Base-by-base conservation (phyloP, 2,797 vertebrate species). In the Lateolabrax maculatus region DNA sequence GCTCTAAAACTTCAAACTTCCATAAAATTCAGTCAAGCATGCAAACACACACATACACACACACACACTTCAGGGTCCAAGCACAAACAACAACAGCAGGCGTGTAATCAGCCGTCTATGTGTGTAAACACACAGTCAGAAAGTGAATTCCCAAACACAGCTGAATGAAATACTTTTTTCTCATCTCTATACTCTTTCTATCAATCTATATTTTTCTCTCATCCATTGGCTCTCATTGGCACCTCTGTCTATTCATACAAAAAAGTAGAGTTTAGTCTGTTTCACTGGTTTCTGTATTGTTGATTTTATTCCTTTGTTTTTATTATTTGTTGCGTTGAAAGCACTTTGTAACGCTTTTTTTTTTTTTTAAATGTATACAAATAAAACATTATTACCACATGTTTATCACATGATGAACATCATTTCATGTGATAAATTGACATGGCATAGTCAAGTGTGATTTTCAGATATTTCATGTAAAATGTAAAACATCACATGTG, bases 91-190 rank as follows among this genome's bases (percentile, higher is more conserved):
- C 23, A 63, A 1, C 56, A 84, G 58, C 31, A 66, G 36, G 9
- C 6, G 1, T 49, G 3, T 65, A 21, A 58, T 55, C 15, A 31
- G 34, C 12, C 1, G 1, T 15, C 1, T 37, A 3, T 48, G 58
- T 64, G 57, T 44, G 52, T 68, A n/a, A 31, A 31, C n/a, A 29
- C 55, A 27, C 25, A 44, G 3, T 12, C 5, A 44, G 37, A 52
- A 56, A 18, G 46, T 72, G 31, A 67, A 71, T 71, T 67, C 31
- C 18, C 23, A 49, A 58, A 71, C 63, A 61, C 8, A 6, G 41
- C 11, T 25, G 6, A 71, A 51, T 48, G 5, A 55, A 48, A 52
- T 23, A n/a, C 23, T 5, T 16, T 23, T 43, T 73, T 49, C 13
- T 48, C 27, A 25, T 43, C 37, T 23, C 46, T 69, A 55, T 37